A percentile compares a stretch with the other conserved stretches of the same genome.
Evolutionary conservation across 2,888 invertebrate genomes (phyloP).

Genomic region (Cephus rjabovi): DNA sequence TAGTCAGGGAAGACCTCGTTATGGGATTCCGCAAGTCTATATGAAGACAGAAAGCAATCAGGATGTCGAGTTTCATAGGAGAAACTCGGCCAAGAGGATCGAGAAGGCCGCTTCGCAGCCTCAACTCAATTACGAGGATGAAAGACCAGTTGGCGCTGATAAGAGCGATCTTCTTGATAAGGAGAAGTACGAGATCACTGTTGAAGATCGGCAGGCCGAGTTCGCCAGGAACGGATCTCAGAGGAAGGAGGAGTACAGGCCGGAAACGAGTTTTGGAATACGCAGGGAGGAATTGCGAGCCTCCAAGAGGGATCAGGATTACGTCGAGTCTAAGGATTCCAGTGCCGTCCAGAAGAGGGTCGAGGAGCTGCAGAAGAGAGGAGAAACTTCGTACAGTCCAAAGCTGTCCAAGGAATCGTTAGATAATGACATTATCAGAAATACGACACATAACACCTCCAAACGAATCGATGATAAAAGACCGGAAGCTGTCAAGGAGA

Average conservation of each 20-base stretch:
- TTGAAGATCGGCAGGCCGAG: conserved; percentile 51
- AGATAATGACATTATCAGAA: conserved; percentile 36
- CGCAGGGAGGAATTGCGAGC: conserved; percentile 50
- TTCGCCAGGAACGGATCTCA: conserved; percentile 51
- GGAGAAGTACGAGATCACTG: conserved; percentile 57
- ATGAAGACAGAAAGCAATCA: conserved; percentile 54
- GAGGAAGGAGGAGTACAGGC: conserved; percentile 53
- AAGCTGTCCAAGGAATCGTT: conserved; percentile 42
- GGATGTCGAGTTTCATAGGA: conserved; percentile 52
- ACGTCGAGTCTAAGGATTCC: conserved; percentile 28
- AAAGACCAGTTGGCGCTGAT: conserved; percentile 45
- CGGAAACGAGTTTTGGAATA: conserved; percentile 59
- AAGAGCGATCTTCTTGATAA: conserved; percentile 35
- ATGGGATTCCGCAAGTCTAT: conserved; percentile 57
- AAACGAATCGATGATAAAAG: conserved; percentile 45
- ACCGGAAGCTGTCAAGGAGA: conserved; percentile 28
- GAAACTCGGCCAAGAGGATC: conserved; percentile 54
- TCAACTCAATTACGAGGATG: conserved; percentile 72
- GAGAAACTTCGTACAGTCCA: conserved; percentile 34
- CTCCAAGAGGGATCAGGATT: conserved; percentile 49
- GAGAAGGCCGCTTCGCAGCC: conserved; percentile 75
- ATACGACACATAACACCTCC: conserved; percentile 28
- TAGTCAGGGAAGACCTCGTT: conserved; percentile 51
- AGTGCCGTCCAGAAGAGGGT: conserved; percentile 47
- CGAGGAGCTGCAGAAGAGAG: conserved; percentile 53